These are phyloP conservation scores for Diarsia dahlii DNA, from an alignment of 2,888 invertebrate species.

Conservation along the genomic window DNA sequence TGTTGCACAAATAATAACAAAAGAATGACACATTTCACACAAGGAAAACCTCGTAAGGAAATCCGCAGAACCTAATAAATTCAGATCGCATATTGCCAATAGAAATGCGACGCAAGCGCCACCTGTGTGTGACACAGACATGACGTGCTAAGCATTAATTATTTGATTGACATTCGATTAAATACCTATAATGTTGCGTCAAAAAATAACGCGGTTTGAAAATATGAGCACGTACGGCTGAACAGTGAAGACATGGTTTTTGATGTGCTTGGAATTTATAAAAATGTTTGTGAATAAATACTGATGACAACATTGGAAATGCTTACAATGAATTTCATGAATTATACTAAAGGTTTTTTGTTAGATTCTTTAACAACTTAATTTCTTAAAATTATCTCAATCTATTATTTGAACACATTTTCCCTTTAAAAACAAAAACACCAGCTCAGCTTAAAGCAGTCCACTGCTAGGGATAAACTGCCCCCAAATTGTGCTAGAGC, in stretches of 20 bases:
- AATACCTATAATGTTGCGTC: conserved; percentile 39
- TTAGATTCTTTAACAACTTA: too few relatives aligned
- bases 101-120: conserved; percentile 58
- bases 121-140: conserved; percentile 48
- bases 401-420: background rate
- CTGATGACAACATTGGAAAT: background rate
- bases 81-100: conserved; percentile 38
- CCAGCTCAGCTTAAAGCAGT: background rate
- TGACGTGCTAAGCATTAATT: conserved; percentile 58
- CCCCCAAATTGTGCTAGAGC: background rate
- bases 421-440: background rate
- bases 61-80: conserved; percentile 54
- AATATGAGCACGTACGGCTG: conserved; percentile 49
- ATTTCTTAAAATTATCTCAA: too few relatives aligned
- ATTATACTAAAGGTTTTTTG: too few relatives aligned
- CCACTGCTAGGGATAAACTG: background rate
- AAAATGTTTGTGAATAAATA: background rate
- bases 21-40: conserved; percentile 35
- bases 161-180: conserved; percentile 60
- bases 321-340: background rate
- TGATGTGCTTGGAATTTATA: conserved; percentile 20
- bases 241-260: conserved; percentile 20
- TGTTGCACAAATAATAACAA: conserved; percentile 1
- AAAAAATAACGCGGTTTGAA: conserved; percentile 28
- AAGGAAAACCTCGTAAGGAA: conserved; percentile 57